phyloP scores from a whole-genome alignment of 2,797 vertebrate species.

The Macroramphosus scolopax region DNA sequence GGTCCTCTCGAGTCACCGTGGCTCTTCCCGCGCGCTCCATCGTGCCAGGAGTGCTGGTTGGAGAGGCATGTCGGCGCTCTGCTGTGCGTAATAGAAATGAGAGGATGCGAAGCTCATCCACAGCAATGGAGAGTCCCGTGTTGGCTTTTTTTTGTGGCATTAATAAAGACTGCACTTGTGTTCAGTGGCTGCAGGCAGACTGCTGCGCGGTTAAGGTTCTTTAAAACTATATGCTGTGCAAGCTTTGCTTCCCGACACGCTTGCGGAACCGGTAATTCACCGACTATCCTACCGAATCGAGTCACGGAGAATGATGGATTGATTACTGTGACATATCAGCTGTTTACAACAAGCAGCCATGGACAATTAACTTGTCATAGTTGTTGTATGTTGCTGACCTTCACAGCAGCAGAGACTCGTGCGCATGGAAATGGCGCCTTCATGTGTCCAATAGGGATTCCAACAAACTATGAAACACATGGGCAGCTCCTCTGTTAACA shows the following conservation, averaged over 20 bases:
- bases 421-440: conserved; percentile 66
- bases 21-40: conserved; percentile 30
- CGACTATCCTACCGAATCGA: too few species aligned
- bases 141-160: background rate
- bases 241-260: background rate
- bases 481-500: too few species aligned
- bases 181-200: background rate
- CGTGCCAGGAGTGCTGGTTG: conserved; percentile 25
- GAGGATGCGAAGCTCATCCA: conserved; percentile 11
- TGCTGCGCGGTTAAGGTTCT: too few species aligned
- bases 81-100: conserved; percentile 63
- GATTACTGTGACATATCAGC: background rate
- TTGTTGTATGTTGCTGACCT: background rate
- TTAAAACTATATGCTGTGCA: background rate
- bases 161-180: background rate
- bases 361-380: conserved; percentile 10
- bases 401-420: background rate
- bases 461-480: too few species aligned
- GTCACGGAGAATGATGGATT: too few species aligned
- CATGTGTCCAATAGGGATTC: conserved; percentile 48
- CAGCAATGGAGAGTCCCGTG: background rate
- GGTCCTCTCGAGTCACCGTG: conserved; percentile 9
- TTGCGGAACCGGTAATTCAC: background rate
- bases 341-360: background rate
- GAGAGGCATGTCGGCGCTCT: conserved; percentile 37